phyloP scores from a whole-genome alignment of 2,797 vertebrate species.

The Hippoglossus hippoglossus region DNA sequence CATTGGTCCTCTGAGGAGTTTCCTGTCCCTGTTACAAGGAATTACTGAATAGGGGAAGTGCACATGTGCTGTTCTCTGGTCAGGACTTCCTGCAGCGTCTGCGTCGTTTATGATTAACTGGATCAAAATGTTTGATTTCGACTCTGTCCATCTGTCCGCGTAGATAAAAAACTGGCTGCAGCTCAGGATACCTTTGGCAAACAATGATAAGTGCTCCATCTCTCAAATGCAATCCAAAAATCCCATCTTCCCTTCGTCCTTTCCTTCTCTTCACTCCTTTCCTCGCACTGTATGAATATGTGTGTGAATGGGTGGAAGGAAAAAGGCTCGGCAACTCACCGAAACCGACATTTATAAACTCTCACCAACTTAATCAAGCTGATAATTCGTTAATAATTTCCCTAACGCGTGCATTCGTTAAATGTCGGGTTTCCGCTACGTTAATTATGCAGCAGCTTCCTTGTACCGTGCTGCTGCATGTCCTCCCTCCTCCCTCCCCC shows the following conservation, averaged over 20 bases:
- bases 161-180: not conserved
- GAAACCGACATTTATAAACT: too few species aligned
- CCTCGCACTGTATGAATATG: not conserved
- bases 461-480: too few species aligned
- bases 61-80: not conserved
- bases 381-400: too few species aligned
- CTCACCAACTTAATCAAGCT: too few species aligned
- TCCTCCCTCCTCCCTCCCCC: too few species aligned
- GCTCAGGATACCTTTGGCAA: not conserved
- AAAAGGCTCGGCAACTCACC: too few species aligned
- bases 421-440: too few species aligned
- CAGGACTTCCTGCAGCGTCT: not conserved
- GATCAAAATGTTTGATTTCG: not conserved
- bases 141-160: not conserved
- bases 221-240: constrained; percentile 9
- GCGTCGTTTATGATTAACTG: not conserved
- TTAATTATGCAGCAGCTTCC: too few species aligned
- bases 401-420: too few species aligned
- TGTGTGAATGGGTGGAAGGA: too few species aligned
- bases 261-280: not conserved
- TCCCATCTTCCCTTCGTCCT: not conserved
- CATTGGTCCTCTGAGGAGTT: constrained; percentile 44
- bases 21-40: constrained; percentile 40
- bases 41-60: constrained; percentile 1
- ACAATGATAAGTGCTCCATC: not conserved